phyloP scores from a whole-genome alignment of 1,140 invertebrate genomes.

The Sitodiplosis mosellana region DNA sequence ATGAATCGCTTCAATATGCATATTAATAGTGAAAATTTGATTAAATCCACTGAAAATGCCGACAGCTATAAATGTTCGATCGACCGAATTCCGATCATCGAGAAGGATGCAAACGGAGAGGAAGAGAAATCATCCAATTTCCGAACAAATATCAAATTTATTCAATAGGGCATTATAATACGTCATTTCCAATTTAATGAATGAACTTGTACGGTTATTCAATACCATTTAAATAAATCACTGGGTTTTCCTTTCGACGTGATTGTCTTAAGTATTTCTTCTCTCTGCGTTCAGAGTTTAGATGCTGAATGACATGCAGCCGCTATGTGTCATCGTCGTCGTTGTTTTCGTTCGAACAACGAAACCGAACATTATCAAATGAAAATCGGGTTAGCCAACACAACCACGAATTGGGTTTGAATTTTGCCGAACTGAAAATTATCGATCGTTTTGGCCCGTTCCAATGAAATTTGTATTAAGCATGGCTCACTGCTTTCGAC shows the following conservation, averaged over 20 bases:
- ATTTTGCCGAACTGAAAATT: background rate
- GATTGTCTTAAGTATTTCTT: background rate
- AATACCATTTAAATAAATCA: background rate
- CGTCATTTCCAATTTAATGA: background rate
- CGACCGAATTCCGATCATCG: too few species aligned
- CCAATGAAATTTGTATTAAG: background rate
- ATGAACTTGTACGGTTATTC: background rate
- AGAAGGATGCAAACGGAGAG: too few species aligned
- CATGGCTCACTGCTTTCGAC: background rate
- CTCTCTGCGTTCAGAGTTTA: background rate
- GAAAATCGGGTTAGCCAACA: too few species aligned
- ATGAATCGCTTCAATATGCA: too few species aligned
- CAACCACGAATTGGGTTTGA: too few species aligned
- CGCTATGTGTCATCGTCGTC: too few species aligned
- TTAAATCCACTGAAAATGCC: too few species aligned
- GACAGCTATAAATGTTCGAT: too few species aligned
- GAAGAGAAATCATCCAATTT: too few species aligned
- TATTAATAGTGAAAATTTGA: too few species aligned
- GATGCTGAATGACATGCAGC: background rate
- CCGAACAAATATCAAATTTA: too few species aligned
- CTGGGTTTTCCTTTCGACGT: background rate
- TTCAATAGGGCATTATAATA: background rate
- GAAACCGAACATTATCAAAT: background rate
- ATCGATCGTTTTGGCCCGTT: background rate
- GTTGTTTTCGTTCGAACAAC: too few species aligned